Conservation (phyloP, 2,888 invertebrate species). For the Fragum whitleyi region DNA sequence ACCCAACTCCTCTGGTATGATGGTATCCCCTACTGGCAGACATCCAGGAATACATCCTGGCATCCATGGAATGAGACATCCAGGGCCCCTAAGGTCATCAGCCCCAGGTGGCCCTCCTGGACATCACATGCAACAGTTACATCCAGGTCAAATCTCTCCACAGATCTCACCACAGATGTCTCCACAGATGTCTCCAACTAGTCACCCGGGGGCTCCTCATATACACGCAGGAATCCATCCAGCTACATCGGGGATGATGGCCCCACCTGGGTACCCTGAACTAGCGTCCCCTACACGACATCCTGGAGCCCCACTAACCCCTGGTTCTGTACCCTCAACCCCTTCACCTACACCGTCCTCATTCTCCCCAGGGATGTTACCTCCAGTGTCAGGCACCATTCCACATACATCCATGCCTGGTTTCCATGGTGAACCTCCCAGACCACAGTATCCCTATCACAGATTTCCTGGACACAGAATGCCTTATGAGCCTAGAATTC, state of each 20-base stretch:
- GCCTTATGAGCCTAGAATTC: constrained; percentile 54
- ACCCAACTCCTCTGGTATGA: constrained; percentile 59
- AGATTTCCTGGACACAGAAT: constrained; percentile 52
- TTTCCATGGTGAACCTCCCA: constrained; percentile 36
- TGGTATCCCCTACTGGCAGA: constrained; percentile 41
- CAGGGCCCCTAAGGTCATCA: constrained; percentile 43
- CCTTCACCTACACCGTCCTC: constrained; percentile 58
- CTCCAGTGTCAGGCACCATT: constrained; percentile 27
- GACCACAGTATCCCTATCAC: constrained; percentile 46
- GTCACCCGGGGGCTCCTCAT: constrained; percentile 52
- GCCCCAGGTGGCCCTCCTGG: constrained; percentile 53
- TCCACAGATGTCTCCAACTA: constrained; percentile 60
- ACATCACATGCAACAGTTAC: constrained; percentile 50
- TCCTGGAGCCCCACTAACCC: constrained; percentile 52
- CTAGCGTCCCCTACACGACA: constrained; percentile 51
- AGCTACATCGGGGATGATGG: constrained; percentile 53
- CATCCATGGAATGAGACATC: constrained; percentile 53
- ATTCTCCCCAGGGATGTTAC: constrained; percentile 42
- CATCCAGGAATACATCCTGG: constrained; percentile 59
- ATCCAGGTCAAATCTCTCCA: constrained; percentile 31
- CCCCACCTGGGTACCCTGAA: constrained; percentile 60
- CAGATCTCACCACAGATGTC: constrained; percentile 48
- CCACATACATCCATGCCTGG: constrained; percentile 40
- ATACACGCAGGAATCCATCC: constrained; percentile 54
- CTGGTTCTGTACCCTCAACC: constrained; percentile 58